Evolutionary conservation across 2,113 vertebrate species (phyloP).

Genomic region (Melozone crissalis): DNA sequence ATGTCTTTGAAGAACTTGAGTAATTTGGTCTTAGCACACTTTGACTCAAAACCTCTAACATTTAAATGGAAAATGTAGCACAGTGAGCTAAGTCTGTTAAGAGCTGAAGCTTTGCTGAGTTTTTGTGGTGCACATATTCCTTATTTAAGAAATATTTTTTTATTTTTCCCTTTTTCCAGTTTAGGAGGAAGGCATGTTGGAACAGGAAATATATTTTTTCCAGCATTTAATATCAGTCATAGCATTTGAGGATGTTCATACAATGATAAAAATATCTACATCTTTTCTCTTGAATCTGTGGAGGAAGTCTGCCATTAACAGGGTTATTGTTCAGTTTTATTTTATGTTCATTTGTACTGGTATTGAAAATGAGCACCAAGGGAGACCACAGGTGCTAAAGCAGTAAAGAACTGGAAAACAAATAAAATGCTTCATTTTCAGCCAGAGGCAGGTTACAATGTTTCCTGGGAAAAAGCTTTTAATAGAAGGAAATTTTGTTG

Average conservation of each 20-base stretch:
- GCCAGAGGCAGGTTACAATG: not conserved
- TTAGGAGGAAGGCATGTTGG: not conserved
- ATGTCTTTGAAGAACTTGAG: not conserved
- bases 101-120: not conserved
- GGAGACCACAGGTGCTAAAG: conserved; percentile 38
- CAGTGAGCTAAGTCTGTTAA: not conserved
- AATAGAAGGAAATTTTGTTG: not conserved
- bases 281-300: not conserved
- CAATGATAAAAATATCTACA: not conserved
- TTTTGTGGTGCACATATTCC: not conserved
- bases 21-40: not conserved
- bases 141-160: not conserved
- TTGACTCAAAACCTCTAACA: not conserved
- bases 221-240: not conserved
- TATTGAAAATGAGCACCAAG: conserved; percentile 40
- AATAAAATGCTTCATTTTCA: conserved; percentile 39
- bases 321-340: conserved; percentile 30
- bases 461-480: not conserved
- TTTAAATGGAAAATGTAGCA: not conserved
- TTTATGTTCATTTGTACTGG: conserved; percentile 22
- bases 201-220: not conserved
- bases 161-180: not conserved
- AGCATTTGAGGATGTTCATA: not conserved
- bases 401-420: conserved; percentile 27
- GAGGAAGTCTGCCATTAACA: conserved; percentile 3